Percentiles rank a stretch among this genome's conserved stretches.
Conservation (phyloP, 2,797 vertebrate genomes). For the Lepilemur septentrionalis region DNA sequence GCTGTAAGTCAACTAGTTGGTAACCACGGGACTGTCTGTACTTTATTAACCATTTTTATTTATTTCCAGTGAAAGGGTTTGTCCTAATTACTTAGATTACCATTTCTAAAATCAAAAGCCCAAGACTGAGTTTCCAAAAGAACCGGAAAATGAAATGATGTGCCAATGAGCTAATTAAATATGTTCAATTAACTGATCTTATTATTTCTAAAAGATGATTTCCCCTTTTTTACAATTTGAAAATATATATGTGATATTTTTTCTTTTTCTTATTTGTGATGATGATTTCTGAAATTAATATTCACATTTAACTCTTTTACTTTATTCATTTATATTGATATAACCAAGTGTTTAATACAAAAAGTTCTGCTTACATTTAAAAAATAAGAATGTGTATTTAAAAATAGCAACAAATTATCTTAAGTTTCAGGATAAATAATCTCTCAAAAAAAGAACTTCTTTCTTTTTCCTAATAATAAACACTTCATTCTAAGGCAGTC, state of each 20-base stretch:
- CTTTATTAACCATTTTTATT: background rate
- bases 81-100: background rate
- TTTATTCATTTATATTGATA: background rate
- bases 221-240: background rate
- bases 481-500: background rate
- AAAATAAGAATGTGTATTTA: background rate
- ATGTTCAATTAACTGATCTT: background rate
- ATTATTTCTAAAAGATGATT: background rate
- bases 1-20: no score
- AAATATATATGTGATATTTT: background rate
- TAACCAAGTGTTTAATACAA: background rate
- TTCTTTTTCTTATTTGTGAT: background rate
- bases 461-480: background rate
- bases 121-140: background rate
- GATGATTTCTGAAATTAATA: background rate
- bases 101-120: background rate
- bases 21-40: no score
- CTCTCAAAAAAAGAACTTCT: background rate
- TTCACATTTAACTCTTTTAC: background rate
- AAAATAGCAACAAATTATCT: background rate
- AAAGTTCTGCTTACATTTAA: background rate
- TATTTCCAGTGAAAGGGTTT: background rate
- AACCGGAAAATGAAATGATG: background rate
- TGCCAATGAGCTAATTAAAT: background rate
- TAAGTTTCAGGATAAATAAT: background rate